These are phyloP conservation scores for Erebia palarica DNA, from an alignment of 2,888 invertebrate species.

Conservation along the genomic window DNA sequence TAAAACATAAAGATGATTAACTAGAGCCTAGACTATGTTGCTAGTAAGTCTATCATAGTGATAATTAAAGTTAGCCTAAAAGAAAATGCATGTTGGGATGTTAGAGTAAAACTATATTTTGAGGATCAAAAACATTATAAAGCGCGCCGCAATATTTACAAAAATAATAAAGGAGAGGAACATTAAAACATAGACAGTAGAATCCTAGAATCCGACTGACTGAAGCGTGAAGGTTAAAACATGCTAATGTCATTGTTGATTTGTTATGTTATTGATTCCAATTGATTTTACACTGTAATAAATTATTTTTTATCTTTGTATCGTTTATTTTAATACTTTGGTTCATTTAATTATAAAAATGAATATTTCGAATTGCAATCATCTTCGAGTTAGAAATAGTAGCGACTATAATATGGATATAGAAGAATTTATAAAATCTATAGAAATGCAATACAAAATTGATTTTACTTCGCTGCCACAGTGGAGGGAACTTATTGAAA, in stretches of 20 bases:
- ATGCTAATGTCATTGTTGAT: background rate
- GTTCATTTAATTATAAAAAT: conserved; percentile 30
- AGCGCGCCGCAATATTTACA: too few species aligned
- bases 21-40: too few species aligned
- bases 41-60: too few species aligned
- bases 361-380: conserved; percentile 52
- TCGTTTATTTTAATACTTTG: conserved; percentile 11
- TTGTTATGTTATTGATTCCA: background rate
- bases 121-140: too few species aligned
- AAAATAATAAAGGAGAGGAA: too few species aligned
- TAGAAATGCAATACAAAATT: conserved; percentile 58
- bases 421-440: conserved; percentile 55
- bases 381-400: conserved; percentile 57
- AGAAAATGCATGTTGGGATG: too few species aligned
- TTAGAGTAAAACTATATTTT: too few species aligned
- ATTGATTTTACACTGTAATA: conserved; percentile 8
- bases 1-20: too few species aligned
- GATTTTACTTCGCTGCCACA: conserved; percentile 60
- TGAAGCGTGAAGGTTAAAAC: too few species aligned
- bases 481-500: conserved; percentile 61
- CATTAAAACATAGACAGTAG: too few species aligned
- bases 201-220: too few species aligned
- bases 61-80: too few species aligned
- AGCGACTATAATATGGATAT: conserved; percentile 51
- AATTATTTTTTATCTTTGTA: conserved; percentile 9